Percentiles rank a stretch among this genome's conserved stretches.
These are phyloP conservation scores for Tenebrosternarchus preto DNA, from an alignment of 2,113 vertebrate genomes.

Conservation along the genomic window DNA sequence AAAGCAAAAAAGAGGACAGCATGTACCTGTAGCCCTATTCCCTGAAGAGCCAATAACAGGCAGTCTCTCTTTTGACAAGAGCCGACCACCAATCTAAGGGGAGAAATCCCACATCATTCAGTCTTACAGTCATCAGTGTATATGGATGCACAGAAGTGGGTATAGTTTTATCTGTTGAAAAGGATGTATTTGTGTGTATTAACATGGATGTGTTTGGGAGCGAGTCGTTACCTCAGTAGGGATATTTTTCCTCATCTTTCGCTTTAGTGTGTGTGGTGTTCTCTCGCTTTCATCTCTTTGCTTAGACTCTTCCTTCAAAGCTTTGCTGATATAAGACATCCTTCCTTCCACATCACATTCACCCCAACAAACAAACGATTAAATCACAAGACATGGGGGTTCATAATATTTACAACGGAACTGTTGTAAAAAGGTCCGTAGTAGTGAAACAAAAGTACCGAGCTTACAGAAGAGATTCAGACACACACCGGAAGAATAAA, in stretches of 20 bases:
- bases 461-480: background rate
- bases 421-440: background rate
- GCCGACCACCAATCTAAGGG: slow-evolving; percentile 22
- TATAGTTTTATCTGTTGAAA: no score
- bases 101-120: slow-evolving; percentile 15
- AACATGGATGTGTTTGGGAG: background rate
- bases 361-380: background rate
- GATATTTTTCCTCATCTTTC: slow-evolving; percentile 23
- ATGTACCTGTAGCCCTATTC: slow-evolving; percentile 64
- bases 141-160: slow-evolving; percentile 1
- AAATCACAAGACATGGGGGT: slow-evolving; percentile 11
- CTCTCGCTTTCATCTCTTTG: slow-evolving; percentile 22
- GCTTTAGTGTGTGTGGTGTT: slow-evolving; percentile 29
- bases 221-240: slow-evolving; percentile 27
- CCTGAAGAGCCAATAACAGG: slow-evolving; percentile 66
- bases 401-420: background rate
- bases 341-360: background rate
- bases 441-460: background rate
- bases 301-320: slow-evolving; percentile 21
- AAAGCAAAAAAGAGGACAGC: background rate
- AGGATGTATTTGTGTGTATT: background rate
- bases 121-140: background rate
- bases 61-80: slow-evolving; percentile 64
- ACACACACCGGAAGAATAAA: background rate
- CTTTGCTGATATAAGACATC: slow-evolving; percentile 34